Conservation (phyloP, 2,888 invertebrate species). For the Euproctis similis region DNA sequence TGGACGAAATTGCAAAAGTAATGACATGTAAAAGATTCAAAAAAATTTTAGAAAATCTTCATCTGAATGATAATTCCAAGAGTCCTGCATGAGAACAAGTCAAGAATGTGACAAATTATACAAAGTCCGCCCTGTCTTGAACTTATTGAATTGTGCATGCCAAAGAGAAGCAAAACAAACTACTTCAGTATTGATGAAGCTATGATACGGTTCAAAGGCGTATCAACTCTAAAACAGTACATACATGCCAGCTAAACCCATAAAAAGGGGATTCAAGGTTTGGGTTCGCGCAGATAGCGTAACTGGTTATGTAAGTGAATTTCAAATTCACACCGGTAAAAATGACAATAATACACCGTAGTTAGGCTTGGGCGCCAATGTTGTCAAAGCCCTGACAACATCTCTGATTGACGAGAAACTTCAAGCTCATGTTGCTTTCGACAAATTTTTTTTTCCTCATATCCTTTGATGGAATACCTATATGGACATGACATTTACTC, state of each 20-base stretch:
- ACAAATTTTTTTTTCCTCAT: constrained; percentile 8
- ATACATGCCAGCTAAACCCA: constrained; percentile 25
- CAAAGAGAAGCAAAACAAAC: constrained; percentile 15
- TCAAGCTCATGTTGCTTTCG: constrained; percentile 9
- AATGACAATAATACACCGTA: constrained; percentile 7
- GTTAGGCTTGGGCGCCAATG: constrained; percentile 8
- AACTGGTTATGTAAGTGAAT: constrained; percentile 19
- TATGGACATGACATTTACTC: constrained; percentile 10
- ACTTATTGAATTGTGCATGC: constrained; percentile 9
- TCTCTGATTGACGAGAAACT: constrained; percentile 10
- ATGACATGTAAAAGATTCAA: constrained; percentile 5
- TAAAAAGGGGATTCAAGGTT: too few species aligned
- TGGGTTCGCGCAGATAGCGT: constrained; percentile 20
- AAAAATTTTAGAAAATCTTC: constrained; percentile 7
- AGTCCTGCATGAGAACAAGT: constrained; percentile 9
- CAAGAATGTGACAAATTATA: constrained; percentile 14
- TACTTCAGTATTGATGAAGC: constrained; percentile 17
- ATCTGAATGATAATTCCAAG: constrained; percentile 10
- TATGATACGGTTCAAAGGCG: constrained; percentile 23
- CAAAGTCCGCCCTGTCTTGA: constrained; percentile 12
- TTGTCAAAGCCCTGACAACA: constrained; percentile 8
- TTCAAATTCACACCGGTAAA: constrained; percentile 20
- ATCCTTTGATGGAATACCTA: constrained; percentile 9
- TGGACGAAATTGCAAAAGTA: constrained; percentile 8
- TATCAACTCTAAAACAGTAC: constrained; percentile 20